Base-by-base conservation (phyloP, 2,113 vertebrate genomes). In the Psephotus haematonotus region DNA sequence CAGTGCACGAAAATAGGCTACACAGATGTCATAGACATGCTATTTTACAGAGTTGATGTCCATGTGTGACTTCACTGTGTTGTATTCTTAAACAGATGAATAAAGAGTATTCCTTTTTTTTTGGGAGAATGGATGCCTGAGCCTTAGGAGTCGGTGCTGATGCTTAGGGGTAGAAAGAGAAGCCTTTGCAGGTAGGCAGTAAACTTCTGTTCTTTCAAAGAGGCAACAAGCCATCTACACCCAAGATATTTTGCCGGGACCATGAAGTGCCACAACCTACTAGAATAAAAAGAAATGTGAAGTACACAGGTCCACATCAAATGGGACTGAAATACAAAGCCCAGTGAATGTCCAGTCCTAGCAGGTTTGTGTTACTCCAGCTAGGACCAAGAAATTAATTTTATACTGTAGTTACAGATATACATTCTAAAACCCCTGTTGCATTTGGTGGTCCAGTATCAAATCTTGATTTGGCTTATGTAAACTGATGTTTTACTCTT, bases 61-160 rank as follows among this genome's bases (percentile, higher is more conserved):
- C 41, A 1, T 7, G 4, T 52, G 17, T 50, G 24, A 43, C 16
- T 71, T 75, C 10, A 20, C 16, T 72, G 15, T 25, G 5, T 25
- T 82, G 24, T 82, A 17, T 33, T 65, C 27, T 77, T 78, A 27
- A 78, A 33, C 3, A 85, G 24, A 19, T 35, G 57, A 76, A 88
- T 5, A 35, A 50, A 89, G 19, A 52, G 3, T n/a, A 18, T 17
- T 53, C 0, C 2, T 18, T 31, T 27, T 27, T 0, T 9, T 2
- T 0, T 0, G 4, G 25, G 18, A 46, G 23, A 78, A 50, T 13
- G 17, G 33, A 28, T 62, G 13, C 10, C 59, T 67, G 31, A 84
- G 37, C 33, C 64, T 52, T 69, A 49, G 47, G 27, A 55, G 11
- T 35, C 1, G 1, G 5, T 72, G 19, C 10, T 85, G 43, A 41